Evolutionary conservation across 1,140 invertebrate species (phyloP).

Genomic region (Drosophila kurseongensis): DNA sequence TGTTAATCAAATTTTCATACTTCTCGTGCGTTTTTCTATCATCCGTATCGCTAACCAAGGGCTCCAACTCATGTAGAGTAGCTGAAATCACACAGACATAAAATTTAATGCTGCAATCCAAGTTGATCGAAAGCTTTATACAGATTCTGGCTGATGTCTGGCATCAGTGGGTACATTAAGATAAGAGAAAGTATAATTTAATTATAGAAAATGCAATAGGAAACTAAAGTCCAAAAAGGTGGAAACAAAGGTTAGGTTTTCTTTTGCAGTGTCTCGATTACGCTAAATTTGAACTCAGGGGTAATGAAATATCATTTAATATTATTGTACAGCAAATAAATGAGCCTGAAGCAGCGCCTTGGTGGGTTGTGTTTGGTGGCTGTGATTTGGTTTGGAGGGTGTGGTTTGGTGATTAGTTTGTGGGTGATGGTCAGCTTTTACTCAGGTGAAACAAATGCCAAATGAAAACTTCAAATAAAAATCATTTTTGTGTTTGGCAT

Average conservation of each 20-base stretch:
- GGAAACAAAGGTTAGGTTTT: conserved; percentile 44
- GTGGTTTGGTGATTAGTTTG: conserved; percentile 39
- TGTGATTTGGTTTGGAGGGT: conserved; percentile 29
- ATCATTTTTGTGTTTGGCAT: conserved; percentile 53
- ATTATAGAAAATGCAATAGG: conserved; percentile 47
- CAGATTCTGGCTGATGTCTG: conserved; percentile 35
- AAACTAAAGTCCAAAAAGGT: conserved; percentile 59
- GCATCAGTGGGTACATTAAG: conserved; percentile 60
- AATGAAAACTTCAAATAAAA: conserved; percentile 28
- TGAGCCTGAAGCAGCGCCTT: conserved; percentile 61
- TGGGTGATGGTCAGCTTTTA: conserved; percentile 38
- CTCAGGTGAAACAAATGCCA: conserved; percentile 31
- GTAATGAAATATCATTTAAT: conserved; percentile 37
- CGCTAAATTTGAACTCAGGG: conserved; percentile 58
- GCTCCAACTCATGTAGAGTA: conserved; percentile 89
- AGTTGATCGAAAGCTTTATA: conserved; percentile 28
- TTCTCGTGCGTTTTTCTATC: conserved; percentile 85
- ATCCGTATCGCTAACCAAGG: conserved; percentile 90
- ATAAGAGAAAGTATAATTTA: conserved; percentile 45
- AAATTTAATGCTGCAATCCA: conserved; percentile 65
- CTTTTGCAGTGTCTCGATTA: conserved; percentile 67
- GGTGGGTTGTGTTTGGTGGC: conserved; percentile 22
- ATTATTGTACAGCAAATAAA: conserved; percentile 76
- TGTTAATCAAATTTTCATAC: conserved; percentile 69
- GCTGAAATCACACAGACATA: conserved; percentile 83